Base-by-base conservation (phyloP, 2,888 invertebrate genomes). In the Dendrolimus houi region DNA sequence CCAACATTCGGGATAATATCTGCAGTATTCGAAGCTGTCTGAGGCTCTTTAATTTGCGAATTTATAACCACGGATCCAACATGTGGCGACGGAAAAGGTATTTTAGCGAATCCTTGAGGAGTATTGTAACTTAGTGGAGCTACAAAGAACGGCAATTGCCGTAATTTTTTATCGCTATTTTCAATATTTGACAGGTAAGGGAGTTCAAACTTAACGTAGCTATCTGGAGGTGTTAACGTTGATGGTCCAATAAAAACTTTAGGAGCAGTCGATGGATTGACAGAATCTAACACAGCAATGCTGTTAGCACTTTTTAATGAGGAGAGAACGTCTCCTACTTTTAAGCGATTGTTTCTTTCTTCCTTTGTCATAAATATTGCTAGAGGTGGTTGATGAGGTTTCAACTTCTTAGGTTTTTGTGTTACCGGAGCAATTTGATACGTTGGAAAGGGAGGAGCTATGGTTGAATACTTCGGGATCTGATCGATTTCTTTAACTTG, bases 41-140 rank as follows among this genome's bases (percentile, higher is more conserved):
- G 47, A 0, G 71, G 60, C 12, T 85, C 87, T 58, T 73, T 79
- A 40, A 87, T 88, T 63, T 83, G 83, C 8, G 92, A 90, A 67
- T 94, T 94, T 1, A 96, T 92, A 0, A 97, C 95, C 6, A 97
- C 95, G 0, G 96, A 96, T 1, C 96, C 96, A 0, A 97, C 96
- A 69, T 97, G 96, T 0, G 96, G 96, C 12, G 96, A 94, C 0
- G 96, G 96, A 75, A 97, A 93, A 0, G 96, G 94, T 62, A 97
- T 96, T 83, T 96, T 97, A 0, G 95, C 95, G 73, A 96, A 96
- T 3, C 96, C 96, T 55, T 93, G 91, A 0, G 96, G 96, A n/a
- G 96, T 94, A 65, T 94, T 94, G 71, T 96, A 97, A 71, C 95
- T 96, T 40, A 96, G 80, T 0, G 96, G 96, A 0, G 96, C 96